Base-by-base conservation (phyloP, 1,140 invertebrate species). In the Drosophila punjabiensis region DNA sequence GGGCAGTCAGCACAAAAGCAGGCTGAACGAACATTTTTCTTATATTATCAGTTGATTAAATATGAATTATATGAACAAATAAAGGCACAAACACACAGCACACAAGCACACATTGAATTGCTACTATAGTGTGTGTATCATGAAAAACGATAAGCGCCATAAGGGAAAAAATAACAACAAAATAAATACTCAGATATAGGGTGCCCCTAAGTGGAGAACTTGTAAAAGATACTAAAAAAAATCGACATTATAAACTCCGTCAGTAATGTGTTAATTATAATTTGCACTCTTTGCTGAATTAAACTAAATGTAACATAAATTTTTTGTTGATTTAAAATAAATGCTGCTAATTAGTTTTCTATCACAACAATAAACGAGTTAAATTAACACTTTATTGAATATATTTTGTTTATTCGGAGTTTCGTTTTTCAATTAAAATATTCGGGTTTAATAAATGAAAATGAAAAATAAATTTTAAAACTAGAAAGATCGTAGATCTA, bases 31-130 rank as follows among this genome's bases (percentile, higher is more conserved):
- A 79, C 67, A 70, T 32, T 53, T 73, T 71, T 65, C 66, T 60
- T 78, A 77, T 78, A 80, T 85, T 89, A 89, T 89, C 85, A 89
- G 86, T 89, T 89, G 85, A 89, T 90, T 89, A 90, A 89, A 89
- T 90, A 89, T 90, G 85, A 90, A 90, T 85, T 89, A 90, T 84
- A 84, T 66, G 79, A 73, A 84, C 77, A 87, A 73, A 87, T 70
- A 76, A 71, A 75, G 61, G 63, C 73, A 67, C 62, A 77, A 53
- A 37, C 41, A 58, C 39, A 50, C 10, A 28, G n/a, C 45, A 39
- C 4, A 59, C 32, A 73, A 5, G 47, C 53, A 76, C 18, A 58
- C 16, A 32, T 53, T 7, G 52, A 13, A 53, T 20, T 18, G 52
- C 30, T 14, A 39, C n/a, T 9, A 41, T 10, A 16, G 24, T 78